Evolutionary conservation across 2,797 vertebrate species (phyloP), one percentile per base, ranked within the genome.

Genomic region (Acrossocheilus fasciatus): DNA sequence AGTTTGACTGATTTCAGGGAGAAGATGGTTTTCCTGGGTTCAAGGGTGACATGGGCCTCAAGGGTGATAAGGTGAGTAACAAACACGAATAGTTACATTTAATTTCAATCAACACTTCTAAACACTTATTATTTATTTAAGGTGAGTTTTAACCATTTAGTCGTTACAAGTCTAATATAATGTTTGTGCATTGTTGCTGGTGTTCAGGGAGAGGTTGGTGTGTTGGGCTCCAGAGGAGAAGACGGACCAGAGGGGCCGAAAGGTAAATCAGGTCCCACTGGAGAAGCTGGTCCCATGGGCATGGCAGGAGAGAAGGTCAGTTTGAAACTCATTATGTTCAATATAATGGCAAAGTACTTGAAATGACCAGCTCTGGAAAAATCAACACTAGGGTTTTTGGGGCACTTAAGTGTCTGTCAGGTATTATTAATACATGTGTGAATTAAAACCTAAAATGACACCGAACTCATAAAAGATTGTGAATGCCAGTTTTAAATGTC

Each of bases 1-100:
- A 15, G 23, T 45, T 86, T 1, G 72, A 68, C 88, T 78, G 87
- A 85, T 86, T 93, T 84, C 85, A 99, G 98, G 98, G 98, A 92
- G 98, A 99, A 95, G 98, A 99, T 82, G 98, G 98, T 77, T 99
- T 99, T 91, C 98, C 98, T 86, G 98, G 98, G 57, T 99, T 99
- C 92, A 99, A 99, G 94, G 98, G 98, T 70, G 98, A 99, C 91
- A 99, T 99, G 98, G 98, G 98, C 43, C 95, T 98, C 81, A 98
- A 98, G 92, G 98, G 98, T 59, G 98, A 99, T 88, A 96, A 98
- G 95, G 98, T 99, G 90, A 96, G 93, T 91, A 6, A 52, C 15
- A 26, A 18, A 23, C 2, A 76, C 14, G 4, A 36, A 23, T 18
- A 80, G 18, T 34, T 69, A 15, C 6, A 74, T 66, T 80, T 74